Evolutionary conservation across 2,888 invertebrate genomes (phyloP).

Genomic region (Melieria omissa): DNA sequence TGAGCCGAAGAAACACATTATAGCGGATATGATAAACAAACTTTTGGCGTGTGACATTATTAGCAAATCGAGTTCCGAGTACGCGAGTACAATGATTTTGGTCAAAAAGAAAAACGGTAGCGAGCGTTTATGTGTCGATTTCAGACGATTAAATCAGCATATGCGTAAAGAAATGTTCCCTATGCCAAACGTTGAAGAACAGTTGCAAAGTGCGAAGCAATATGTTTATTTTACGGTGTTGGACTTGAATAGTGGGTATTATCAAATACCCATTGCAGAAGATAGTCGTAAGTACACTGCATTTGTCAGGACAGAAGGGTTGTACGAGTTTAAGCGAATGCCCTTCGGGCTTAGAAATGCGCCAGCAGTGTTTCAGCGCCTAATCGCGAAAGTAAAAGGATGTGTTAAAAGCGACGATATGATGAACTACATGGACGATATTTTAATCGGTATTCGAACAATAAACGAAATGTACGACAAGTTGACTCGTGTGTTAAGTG

Average conservation of each 20-base stretch:
- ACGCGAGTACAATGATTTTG: slow-evolving; percentile 32
- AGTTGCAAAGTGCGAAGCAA: slow-evolving; percentile 30
- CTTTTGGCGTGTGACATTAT: slow-evolving; percentile 33
- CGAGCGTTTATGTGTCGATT: slow-evolving; percentile 39
- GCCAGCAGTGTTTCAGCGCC: slow-evolving; percentile 28
- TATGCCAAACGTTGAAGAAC: slow-evolving; percentile 41
- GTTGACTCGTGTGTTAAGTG: too few species aligned
- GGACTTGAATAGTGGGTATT: slow-evolving; percentile 38
- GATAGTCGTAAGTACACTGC: slow-evolving; percentile 36
- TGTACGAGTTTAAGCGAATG: slow-evolving; percentile 39
- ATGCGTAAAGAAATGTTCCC: slow-evolving; percentile 39
- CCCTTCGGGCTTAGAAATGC: slow-evolving; percentile 26
- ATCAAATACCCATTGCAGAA: slow-evolving; percentile 27
- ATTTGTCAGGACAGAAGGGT: slow-evolving; percentile 37
- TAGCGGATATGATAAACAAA: slow-evolving; percentile 24
- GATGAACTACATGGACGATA: slow-evolving; percentile 36
- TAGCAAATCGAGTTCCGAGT: slow-evolving; percentile 29
- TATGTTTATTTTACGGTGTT: slow-evolving; percentile 34
- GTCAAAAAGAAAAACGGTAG: slow-evolving; percentile 36
- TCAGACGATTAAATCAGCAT: slow-evolving; percentile 34
- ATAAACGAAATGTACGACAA: slow-evolving; percentile 22
- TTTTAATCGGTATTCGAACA: slow-evolving; percentile 21
- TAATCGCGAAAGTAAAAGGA: slow-evolving; percentile 25
- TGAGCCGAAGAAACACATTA: slow-evolving; percentile 27
- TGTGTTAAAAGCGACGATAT: slow-evolving; percentile 25